Evolutionary conservation across 2,113 vertebrate genomes (phyloP), one percentile per base, ranked within the genome.

Genomic region (Neodon shergylaensis): DNA sequence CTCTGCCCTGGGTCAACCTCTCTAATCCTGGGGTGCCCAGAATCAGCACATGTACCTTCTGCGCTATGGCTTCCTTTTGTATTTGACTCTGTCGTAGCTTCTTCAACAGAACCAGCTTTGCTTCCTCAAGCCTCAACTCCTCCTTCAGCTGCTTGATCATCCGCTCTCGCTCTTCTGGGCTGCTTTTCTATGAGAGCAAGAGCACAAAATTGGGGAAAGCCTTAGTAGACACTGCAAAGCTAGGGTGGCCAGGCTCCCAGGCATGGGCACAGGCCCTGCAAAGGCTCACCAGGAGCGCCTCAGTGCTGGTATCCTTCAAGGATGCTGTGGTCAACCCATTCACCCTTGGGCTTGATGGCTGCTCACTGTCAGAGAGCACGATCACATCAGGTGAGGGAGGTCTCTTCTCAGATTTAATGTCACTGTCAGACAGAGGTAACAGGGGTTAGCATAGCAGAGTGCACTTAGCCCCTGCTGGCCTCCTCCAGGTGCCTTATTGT

Each of bases 11-110:
- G 39, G 58, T 24, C 54, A 42, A 39, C 13, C 22, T 39, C 54
- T 42, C n/a, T 31, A 44, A 33, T 31, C 44, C 44, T 49, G 47
- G 28, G 76, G 49, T 77, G 26, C 26, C 26, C 49, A 54, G 47
- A 52, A 4, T 54, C 28, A 8, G 16, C 36, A n/a, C 33, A 68
- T 70, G 68, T 96, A 99, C 99, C 99, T 99, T 99, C 97, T 99
- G 99, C 3, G 98, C 95, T 0, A 98, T 97, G 74, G 98, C 98
- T 96, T 99, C 99, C 97, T 99, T 99, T 97, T 99, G 99, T 91
- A 99, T 99, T 96, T 99, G 99, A 97, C 99, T 99, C 95, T 99
- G 99, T n/a, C 99, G 98, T 7, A 99, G 96, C 90, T 99, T 99
- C 97, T 99, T 99, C 36, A 99, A 98, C 68, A 99, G 97, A 70